phyloP scores from a whole-genome alignment of 2,888 invertebrate species.

The Willowsia nigromaculata region DNA sequence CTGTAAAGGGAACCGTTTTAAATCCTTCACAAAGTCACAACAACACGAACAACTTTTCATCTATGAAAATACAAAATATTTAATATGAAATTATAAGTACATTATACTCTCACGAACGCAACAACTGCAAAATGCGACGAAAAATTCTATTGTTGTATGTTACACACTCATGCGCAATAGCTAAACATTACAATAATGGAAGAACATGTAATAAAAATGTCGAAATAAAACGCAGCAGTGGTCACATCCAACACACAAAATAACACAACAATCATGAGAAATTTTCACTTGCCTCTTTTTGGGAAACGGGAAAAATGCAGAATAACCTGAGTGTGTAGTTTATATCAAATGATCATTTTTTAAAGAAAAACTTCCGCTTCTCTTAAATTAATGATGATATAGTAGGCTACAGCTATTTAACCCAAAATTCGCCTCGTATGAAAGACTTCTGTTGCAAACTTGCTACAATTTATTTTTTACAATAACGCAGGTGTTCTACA shows the following conservation, averaged over 20 bases:
- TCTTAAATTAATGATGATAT: neutral
- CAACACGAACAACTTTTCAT: neutral
- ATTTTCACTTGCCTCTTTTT: neutral
- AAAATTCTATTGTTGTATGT: neutral
- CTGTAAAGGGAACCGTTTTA: neutral
- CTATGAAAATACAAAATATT: neutral
- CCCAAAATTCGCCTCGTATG: neutral
- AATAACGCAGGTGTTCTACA: neutral
- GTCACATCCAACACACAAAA: neutral
- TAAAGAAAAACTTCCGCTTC: conserved; percentile 6
- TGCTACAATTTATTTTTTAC: conserved; percentile 1
- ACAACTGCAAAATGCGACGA: neutral
- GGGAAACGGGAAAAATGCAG: neutral
- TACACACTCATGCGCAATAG: neutral
- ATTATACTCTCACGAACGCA: neutral
- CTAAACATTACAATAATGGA: neutral
- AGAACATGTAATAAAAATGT: neutral
- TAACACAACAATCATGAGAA: neutral
- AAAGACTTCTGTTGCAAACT: neutral
- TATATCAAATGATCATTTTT: neutral
- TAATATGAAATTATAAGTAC: neutral
- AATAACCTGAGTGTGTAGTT: too few species aligned
- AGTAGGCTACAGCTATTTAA: neutral
- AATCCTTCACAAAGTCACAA: neutral
- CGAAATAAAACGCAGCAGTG: neutral